Conservation (phyloP, 2,888 invertebrate species). For the Harpalus rubripes region DNA sequence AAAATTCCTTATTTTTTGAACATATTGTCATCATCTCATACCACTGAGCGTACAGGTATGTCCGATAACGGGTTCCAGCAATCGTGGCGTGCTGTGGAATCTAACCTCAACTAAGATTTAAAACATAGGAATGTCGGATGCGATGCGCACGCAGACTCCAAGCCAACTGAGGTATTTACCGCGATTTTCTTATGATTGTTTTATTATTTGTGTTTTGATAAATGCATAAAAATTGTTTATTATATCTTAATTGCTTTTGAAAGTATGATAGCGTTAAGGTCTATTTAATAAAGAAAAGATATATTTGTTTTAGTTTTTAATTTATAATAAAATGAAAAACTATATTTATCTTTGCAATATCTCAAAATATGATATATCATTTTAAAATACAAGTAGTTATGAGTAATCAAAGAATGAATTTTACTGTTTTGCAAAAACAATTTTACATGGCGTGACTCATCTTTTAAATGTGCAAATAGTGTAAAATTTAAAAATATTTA, state of each 20-base stretch:
- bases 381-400: background rate
- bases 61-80: conserved; percentile 46
- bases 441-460: conserved; percentile 13
- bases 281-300: background rate
- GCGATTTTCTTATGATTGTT: conserved; percentile 41
- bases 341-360: too few species aligned
- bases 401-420: background rate
- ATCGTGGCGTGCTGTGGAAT: conserved; percentile 30
- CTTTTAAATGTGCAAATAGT: conserved; percentile 9
- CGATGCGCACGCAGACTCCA: conserved; percentile 18
- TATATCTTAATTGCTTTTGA: conserved; percentile 35
- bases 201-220: conserved; percentile 12
- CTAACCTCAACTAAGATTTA: conserved; percentile 49
- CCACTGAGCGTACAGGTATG: conserved; percentile 30
- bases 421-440: background rate
- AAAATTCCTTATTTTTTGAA: background rate
- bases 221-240: conserved; percentile 8
- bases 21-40: background rate
- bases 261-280: conserved; percentile 6
- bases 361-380: too few species aligned
- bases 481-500: conserved; percentile 10
- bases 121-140: conserved; percentile 27
- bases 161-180: conserved; percentile 47
- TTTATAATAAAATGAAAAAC: too few species aligned
- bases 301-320: too few species aligned